Conservation (phyloP, 2,113 vertebrate species). For the Etheostoma spectabile region DNA sequence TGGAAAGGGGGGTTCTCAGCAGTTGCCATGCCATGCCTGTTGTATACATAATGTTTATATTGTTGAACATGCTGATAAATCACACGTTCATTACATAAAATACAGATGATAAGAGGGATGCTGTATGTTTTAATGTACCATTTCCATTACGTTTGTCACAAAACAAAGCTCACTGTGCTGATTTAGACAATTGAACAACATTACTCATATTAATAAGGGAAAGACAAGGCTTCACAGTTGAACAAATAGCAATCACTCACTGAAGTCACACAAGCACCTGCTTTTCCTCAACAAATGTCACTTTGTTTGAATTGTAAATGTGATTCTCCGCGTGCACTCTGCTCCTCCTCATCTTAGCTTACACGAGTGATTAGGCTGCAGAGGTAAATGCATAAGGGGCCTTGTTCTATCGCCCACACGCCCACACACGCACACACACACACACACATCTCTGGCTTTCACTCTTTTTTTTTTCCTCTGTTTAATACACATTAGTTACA, state of each 20-base stretch:
- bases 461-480: conserved; percentile 2
- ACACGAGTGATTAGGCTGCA: conserved; percentile 65
- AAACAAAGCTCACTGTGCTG: conserved; percentile 11
- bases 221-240: conserved; percentile 21
- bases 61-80: conserved; percentile 64
- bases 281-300: conserved; percentile 35
- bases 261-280: conserved; percentile 36
- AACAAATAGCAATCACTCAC: conserved; percentile 37
- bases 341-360: conserved; percentile 45
- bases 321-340: conserved; percentile 24
- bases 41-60: conserved; percentile 65
- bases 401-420: conserved; percentile 62
- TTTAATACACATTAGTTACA: neutral
- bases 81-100: conserved; percentile 7
- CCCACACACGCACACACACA: conserved; percentile 35
- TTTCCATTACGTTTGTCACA: neutral
- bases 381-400: conserved; percentile 61
- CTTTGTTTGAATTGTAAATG: conserved; percentile 66
- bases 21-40: conserved; percentile 66
- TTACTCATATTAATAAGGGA: conserved; percentile 32
- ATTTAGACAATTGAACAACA: conserved; percentile 28
- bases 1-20: conserved; percentile 64
- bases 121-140: conserved; percentile 2
- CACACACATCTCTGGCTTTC: conserved; percentile 5
- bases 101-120: neutral